Evolutionary conservation across 2,888 invertebrate genomes (phyloP), one percentile per base, ranked within the genome.

Genomic region (Abscondita cerata): DNA sequence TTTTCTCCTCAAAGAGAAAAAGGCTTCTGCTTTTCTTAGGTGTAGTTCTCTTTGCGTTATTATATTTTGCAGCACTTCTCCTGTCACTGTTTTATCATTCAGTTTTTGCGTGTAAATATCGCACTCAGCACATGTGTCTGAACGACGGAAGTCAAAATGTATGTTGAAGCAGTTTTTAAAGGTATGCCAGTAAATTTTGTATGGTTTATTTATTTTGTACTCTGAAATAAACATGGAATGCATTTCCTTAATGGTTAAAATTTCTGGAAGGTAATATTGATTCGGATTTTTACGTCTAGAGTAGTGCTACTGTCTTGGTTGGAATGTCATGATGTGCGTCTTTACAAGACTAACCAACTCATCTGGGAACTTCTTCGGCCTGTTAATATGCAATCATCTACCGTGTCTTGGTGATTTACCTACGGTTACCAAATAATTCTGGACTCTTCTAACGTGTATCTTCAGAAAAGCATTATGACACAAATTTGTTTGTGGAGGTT

Each of bases 91-190:
- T 36, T 2, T 36, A 36, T 36, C 12, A 12, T 9, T 36, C 3
- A 36, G 11, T 36, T 36, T 36, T 36, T 36, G 36, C 11, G 3
- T 12, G 12, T 36, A 36, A 5, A 12, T 13, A 38, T 52, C 52
- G 36, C 52, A 52, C 16, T 19, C 36, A 19, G 38, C 16, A 15
- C 57, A 64, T 51, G 60, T 61, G 19, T 64, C 60, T 25, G 57
- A 57, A 52, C 56, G 38, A 12, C 52, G 56, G 15, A 57, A 57
- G 9, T 57, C 53, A 63, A 52, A 51, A 8, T 52, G 38, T n/a
- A 54, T 44, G 16, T 44, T 54, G 40, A 54, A 54, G 4, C 3
- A 9, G 4, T 4, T 25, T 9, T 20, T 44, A 18, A 54, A 54
- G 3, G 40, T 33, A 18, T 6, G 15, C 50, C 40, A 57, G 46